Conservation (phyloP, 2,888 invertebrate genomes). For the Erebia aethiops region DNA sequence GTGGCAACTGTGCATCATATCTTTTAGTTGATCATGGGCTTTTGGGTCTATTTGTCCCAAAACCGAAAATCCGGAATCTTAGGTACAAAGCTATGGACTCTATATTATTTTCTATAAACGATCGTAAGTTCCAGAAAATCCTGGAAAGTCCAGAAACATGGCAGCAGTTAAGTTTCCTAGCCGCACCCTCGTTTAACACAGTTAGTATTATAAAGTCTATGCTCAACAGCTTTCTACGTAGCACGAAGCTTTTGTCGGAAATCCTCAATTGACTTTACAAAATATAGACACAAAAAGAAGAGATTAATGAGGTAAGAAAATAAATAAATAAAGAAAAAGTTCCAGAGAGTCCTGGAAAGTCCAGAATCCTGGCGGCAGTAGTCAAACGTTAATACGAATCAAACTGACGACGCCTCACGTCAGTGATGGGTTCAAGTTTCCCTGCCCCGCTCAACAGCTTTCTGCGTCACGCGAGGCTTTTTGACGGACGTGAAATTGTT, state of each 20-base stretch:
- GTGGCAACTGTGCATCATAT: too few species aligned
- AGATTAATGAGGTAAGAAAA: too few species aligned
- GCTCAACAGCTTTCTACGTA: conserved; percentile 64
- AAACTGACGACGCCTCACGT: conserved; percentile 58
- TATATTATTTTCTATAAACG: too few species aligned
- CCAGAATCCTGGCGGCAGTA: conserved; percentile 59
- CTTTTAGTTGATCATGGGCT: too few species aligned
- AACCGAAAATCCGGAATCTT: too few species aligned
- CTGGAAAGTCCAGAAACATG: background rate
- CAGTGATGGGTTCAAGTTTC: conserved; percentile 74
- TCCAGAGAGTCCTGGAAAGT: conserved; percentile 4
- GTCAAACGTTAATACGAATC: conserved; percentile 73
- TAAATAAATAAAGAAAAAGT: background rate
- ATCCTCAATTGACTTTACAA: conserved; percentile 36
- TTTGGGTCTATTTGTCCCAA: too few species aligned
- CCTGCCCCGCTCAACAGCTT: conserved; percentile 61
- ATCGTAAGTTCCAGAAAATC: background rate
- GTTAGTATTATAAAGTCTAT: too few species aligned
- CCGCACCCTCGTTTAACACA: conserved; percentile 39
- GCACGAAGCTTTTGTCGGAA: conserved; percentile 71
- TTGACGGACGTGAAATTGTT: conserved; percentile 69
- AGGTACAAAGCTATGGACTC: too few species aligned
- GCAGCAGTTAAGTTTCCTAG: conserved; percentile 61
- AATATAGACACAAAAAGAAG: too few species aligned
- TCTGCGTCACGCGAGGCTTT: conserved; percentile 71